Evolutionary conservation across 2,888 invertebrate genomes (phyloP), one percentile per base, ranked within the genome.

Genomic region (Limnephilus lunatus): DNA sequence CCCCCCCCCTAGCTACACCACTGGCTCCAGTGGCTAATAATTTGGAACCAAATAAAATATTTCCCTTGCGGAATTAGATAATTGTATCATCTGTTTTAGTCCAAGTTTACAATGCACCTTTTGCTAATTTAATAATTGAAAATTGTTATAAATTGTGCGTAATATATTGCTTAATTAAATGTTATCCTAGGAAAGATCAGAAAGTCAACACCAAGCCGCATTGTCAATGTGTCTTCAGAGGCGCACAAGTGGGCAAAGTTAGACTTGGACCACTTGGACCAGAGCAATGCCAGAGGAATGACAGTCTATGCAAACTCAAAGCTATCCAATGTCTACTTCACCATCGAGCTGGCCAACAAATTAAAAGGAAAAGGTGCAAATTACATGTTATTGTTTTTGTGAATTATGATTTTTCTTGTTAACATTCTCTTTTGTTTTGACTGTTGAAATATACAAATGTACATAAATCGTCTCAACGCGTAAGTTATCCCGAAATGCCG

Each of bases 211-310:
- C 97, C 97, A 12, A 97, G 97, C 92, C 96, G 97, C 92, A 97
- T 98, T 87, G 94, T 98, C 15, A 97, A 97, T 94, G 96, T 98
- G n/a, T 96, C 97, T 0, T 97, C 97, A 15, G 93, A 96, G 32
- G 96, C 97, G 15, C 97, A 97, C 94, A 95, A 94, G 44, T 94
- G 95, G 92, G 96, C 96, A 7, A 94, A 94, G 93, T 96, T 97
- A 68, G 95, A 93, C 82, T 35, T 93, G 19, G 82, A 96, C 92
- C 95, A 95, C 87, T 94, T 95, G 19, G 96, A 97, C 94, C 94
- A 97, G 4, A 97, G 97, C 94, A 95, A 95, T 83, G 94, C 95
- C 2, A 94, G 95, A 4, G 35, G 53, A 30, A 44, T 85, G 5
- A 85, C 48, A 25, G n/a, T 92, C n/a, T 92, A 93, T 80, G 30